Evolutionary conservation across 2,888 invertebrate species (phyloP).

Genomic region (Apocheima hispidaria): DNA sequence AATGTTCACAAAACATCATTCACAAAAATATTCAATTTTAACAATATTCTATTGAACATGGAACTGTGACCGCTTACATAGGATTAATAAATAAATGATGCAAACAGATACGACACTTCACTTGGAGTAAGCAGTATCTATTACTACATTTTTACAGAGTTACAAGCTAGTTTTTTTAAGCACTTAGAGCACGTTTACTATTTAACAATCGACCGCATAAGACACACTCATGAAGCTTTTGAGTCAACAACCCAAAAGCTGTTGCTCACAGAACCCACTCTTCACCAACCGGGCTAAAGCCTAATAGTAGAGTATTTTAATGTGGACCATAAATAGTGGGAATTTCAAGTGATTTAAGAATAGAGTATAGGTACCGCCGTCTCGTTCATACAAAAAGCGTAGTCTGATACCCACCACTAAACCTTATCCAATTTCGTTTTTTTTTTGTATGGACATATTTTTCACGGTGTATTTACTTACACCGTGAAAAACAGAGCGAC

Average conservation of each 20-base stretch:
- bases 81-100: slow-evolving; percentile 48
- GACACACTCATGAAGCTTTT: background rate
- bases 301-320: background rate
- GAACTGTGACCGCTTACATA: slow-evolving; percentile 73
- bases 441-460: too few relatives aligned
- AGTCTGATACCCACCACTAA: too few relatives aligned
- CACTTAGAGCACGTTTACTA: slow-evolving; percentile 20
- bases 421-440: too few relatives aligned
- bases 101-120: slow-evolving; percentile 53
- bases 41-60: slow-evolving; percentile 71
- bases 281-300: background rate
- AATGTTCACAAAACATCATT: slow-evolving; percentile 67
- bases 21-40: slow-evolving; percentile 81
- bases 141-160: too few relatives aligned
- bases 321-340: background rate
- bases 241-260: background rate
- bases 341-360: background rate
- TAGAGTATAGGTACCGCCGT: too few relatives aligned
- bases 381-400: too few relatives aligned
- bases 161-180: slow-evolving; percentile 26
- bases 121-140: slow-evolving; percentile 15
- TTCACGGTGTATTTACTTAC: too few relatives aligned
- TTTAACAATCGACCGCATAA: background rate
- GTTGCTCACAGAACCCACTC: background rate
- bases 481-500: too few relatives aligned